These are phyloP conservation scores for Syngnathus scovelli DNA, from an alignment of 2,113 vertebrate species.

Conservation along the genomic window DNA sequence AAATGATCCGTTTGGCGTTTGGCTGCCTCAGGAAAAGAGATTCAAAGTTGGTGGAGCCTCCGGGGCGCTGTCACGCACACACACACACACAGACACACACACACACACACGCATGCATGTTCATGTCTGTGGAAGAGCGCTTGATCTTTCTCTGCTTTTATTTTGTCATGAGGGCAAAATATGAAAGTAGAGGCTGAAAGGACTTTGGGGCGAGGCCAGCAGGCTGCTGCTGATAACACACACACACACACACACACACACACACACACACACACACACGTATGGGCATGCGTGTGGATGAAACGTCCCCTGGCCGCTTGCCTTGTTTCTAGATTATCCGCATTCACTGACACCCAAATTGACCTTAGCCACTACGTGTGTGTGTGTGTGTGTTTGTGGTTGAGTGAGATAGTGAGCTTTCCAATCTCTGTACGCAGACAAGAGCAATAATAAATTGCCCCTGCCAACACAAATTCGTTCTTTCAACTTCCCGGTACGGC, in stretches of 20 bases:
- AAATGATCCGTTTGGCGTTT: neutral
- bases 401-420: slow-evolving; percentile 25
- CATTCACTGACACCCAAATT: slow-evolving; percentile 15
- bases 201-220: slow-evolving; percentile 16
- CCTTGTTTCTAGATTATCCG: slow-evolving; percentile 19
- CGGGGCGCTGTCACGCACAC: neutral
- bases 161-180: slow-evolving; percentile 1
- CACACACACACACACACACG: slow-evolving; percentile 6
- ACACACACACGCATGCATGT: neutral
- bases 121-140: slow-evolving; percentile 6
- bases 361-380: neutral
- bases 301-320: slow-evolving; percentile 20
- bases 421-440: slow-evolving; percentile 28
- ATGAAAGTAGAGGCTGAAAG: slow-evolving; percentile 24
- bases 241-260: slow-evolving; percentile 9
- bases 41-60: neutral
- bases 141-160: neutral
- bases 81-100: neutral
- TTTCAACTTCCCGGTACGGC: slow-evolving; percentile 33
- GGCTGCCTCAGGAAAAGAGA: neutral
- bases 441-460: slow-evolving; percentile 47
- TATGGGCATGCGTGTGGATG: neutral
- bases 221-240: slow-evolving; percentile 17
- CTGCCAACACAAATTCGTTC: slow-evolving; percentile 44
- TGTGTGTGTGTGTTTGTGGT: neutral